Conservation (phyloP, 2,888 invertebrate species). For the Rhyacophila evoluta region DNA sequence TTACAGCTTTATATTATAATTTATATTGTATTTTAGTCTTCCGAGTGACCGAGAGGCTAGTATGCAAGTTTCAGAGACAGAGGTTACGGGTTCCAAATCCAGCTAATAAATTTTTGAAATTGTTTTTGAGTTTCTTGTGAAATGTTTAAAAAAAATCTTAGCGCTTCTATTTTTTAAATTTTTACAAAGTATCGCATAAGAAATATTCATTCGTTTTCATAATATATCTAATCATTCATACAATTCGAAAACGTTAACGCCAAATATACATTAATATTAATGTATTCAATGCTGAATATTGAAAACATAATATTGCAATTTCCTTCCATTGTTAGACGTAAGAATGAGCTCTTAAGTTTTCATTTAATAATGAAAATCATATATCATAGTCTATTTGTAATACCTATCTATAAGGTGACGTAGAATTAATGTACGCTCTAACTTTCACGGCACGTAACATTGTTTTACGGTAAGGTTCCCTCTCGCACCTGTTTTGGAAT, state of each 20-base stretch:
- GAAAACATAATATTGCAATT: not conserved
- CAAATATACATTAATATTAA: no score
- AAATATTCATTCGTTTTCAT: no score
- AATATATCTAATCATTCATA: no score
- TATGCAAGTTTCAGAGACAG: no score
- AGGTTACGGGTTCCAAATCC: no score
- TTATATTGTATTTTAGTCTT: no score
- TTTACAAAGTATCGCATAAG: no score
- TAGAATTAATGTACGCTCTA: constrained; percentile 1
- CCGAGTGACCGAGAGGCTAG: no score
- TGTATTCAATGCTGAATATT: no score
- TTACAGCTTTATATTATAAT: no score
- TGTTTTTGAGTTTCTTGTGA: not conserved
- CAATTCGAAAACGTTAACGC: no score
- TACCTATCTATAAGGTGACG: not conserved
- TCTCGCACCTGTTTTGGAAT: constrained; percentile 33
- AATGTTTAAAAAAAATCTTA: not conserved
- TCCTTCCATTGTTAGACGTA: not conserved
- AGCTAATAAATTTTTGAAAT: no score
- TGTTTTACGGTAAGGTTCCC: constrained; percentile 23
- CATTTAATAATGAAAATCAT: not conserved
- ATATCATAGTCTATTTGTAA: constrained; percentile 11
- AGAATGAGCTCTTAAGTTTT: not conserved
- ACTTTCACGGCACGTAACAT: constrained; percentile 20
- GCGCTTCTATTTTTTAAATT: not conserved